A percentile compares a stretch with the other conserved stretches of the same genome.
Conservation (phyloP, 2,888 invertebrate genomes). For the Eulithis prunata region DNA sequence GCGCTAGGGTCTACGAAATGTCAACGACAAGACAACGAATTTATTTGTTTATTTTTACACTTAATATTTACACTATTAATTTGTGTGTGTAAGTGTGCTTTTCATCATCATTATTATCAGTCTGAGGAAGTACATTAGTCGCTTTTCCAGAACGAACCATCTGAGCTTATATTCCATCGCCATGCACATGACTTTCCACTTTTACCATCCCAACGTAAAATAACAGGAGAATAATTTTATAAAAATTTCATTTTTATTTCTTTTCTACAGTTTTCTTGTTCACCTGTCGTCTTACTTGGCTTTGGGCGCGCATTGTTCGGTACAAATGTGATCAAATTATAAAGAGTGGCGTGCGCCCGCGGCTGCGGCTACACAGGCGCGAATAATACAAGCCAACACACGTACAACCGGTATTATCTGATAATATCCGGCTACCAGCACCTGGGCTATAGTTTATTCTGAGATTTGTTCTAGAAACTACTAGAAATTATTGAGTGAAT, state of each 20-base stretch:
- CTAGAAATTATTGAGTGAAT: not conserved
- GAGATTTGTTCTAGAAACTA: conserved; percentile 19
- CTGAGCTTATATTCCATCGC: too few species aligned
- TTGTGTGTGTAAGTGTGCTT: too few species aligned
- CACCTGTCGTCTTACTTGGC: conserved; percentile 69
- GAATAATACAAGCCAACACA: conserved; percentile 68
- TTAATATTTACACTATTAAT: too few species aligned
- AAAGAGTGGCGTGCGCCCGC: conserved; percentile 74
- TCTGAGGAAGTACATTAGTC: too few species aligned
- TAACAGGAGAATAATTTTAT: not conserved
- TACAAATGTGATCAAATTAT: conserved; percentile 85
- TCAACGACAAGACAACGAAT: too few species aligned
- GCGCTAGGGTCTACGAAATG: too few species aligned
- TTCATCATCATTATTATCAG: too few species aligned
- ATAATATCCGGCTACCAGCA: conserved; percentile 37
- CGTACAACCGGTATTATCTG: conserved; percentile 44
- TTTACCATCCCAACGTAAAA: too few species aligned
- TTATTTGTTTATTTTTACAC: too few species aligned
- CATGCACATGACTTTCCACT: too few species aligned
- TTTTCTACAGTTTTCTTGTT: conserved; percentile 52
- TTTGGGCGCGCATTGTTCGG: conserved; percentile 79
- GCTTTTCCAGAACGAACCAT: too few species aligned
- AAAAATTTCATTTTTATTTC: conserved; percentile 19
- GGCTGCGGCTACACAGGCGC: conserved; percentile 64
- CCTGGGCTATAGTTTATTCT: conserved; percentile 33